Conservation (phyloP, 2,888 invertebrate species). For the Drosophila flavopinicola region DNA sequence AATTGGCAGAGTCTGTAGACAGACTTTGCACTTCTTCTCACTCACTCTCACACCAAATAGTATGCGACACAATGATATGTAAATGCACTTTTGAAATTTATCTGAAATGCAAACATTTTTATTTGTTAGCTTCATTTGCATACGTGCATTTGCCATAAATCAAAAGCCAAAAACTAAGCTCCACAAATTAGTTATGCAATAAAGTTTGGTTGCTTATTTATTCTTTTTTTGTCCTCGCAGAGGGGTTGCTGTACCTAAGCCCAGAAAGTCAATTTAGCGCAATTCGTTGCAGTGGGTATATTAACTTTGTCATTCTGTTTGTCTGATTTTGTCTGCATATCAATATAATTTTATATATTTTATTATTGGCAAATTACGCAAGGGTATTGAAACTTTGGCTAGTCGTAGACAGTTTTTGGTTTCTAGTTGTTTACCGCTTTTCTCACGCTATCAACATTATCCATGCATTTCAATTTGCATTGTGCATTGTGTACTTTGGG, state of each 20-base stretch:
- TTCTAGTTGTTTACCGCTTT: background rate
- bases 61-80: constrained; percentile 30
- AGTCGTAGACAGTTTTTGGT: background rate
- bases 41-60: background rate
- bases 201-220: constrained; percentile 26
- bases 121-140: constrained; percentile 37
- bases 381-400: constrained; percentile 9
- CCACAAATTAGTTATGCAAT: constrained; percentile 40
- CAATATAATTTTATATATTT: background rate
- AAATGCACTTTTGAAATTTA: constrained; percentile 40
- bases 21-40: background rate
- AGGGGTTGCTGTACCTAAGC: background rate
- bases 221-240: constrained; percentile 10
- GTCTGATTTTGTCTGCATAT: background rate
- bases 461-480: constrained; percentile 19
- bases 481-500: constrained; percentile 6
- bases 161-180: constrained; percentile 33
- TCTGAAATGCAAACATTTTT: constrained; percentile 38
- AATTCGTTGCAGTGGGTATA: background rate
- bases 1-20: too few relatives aligned
- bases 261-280: constrained; percentile 7
- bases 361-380: too few relatives aligned
- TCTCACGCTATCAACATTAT: constrained; percentile 1
- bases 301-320: background rate
- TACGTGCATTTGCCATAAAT: constrained; percentile 37